Conservation (phyloP, 2,888 invertebrate species). For the Polyommatus icarus region DNA sequence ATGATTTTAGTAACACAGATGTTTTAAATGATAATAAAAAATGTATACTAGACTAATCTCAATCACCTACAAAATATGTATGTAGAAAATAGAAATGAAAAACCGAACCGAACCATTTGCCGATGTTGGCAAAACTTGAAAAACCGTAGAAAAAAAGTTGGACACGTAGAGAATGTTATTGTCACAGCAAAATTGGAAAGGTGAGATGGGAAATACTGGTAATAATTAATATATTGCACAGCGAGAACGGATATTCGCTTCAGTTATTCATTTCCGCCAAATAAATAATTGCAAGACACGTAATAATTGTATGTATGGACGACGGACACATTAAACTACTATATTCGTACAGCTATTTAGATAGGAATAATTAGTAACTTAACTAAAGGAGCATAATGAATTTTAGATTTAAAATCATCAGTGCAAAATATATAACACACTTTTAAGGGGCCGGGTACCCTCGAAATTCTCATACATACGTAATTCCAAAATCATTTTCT, state of each 20-base stretch:
- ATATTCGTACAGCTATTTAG: not conserved
- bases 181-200: slow-evolving; percentile 2
- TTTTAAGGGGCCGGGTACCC: too few relatives aligned
- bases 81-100: not conserved
- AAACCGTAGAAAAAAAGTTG: not conserved
- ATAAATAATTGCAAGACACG: slow-evolving; percentile 69
- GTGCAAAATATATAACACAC: too few relatives aligned
- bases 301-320: slow-evolving; percentile 11
- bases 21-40: too few relatives aligned
- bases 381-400: not conserved
- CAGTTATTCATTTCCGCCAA: slow-evolving; percentile 70
- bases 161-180: not conserved
- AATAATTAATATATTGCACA: not conserved
- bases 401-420: not conserved
- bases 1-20: too few relatives aligned
- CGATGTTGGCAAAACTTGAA: not conserved
- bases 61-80: too few relatives aligned
- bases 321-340: not conserved
- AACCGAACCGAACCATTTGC: too few relatives aligned
- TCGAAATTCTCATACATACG: too few relatives aligned
- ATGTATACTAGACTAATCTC: too few relatives aligned
- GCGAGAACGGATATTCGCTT: slow-evolving; percentile 68
- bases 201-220: slow-evolving; percentile 14
- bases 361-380: not conserved
- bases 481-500: too few relatives aligned